These are phyloP conservation scores for Corydoras sp. DNA, from an alignment of 2,113 vertebrate genomes.

Conservation along the genomic window DNA sequence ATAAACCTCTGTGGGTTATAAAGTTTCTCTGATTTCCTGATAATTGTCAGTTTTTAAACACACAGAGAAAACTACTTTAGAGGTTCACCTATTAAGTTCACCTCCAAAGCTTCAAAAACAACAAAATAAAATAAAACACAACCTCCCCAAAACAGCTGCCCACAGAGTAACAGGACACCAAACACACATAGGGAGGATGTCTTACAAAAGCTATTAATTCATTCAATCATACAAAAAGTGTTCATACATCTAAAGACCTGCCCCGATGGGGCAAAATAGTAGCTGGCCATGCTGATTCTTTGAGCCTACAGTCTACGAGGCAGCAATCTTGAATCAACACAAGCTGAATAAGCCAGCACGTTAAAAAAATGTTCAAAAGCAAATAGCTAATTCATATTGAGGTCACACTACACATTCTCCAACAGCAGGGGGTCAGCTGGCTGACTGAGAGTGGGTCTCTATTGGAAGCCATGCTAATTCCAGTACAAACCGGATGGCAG, in stretches of 20 bases:
- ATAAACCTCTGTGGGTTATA: slow-evolving; percentile 81
- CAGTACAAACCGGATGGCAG: slow-evolving; percentile 40
- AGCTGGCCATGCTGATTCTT: slow-evolving; percentile 39
- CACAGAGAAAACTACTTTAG: no score
- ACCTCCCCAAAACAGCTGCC: slow-evolving; percentile 57
- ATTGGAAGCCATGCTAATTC: slow-evolving; percentile 34
- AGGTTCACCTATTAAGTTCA: no score
- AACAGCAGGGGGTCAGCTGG: slow-evolving; percentile 49
- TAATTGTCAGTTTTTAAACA: slow-evolving; percentile 52
- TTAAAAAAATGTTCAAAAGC: slow-evolving; percentile 42
- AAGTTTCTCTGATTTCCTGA: slow-evolving; percentile 64
- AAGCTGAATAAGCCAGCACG: no score
- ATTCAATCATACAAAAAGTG: slow-evolving; percentile 59
- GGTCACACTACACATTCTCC: slow-evolving; percentile 63
- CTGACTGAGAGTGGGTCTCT: slow-evolving; percentile 42
- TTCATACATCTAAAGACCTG: slow-evolving; percentile 54
- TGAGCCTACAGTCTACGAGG: slow-evolving; percentile 39
- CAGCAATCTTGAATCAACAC: slow-evolving; percentile 31
- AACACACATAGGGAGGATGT: slow-evolving; percentile 42
- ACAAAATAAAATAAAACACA: slow-evolving; percentile 64
- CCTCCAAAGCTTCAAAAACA: not conserved
- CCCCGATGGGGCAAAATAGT: slow-evolving; percentile 39
- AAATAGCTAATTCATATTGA: slow-evolving; percentile 53
- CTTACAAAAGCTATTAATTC: slow-evolving; percentile 40
- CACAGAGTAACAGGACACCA: slow-evolving; percentile 48